These are phyloP conservation scores for Drosophila oshimai DNA, from an alignment of 1,140 invertebrate genomes.

Conservation along the genomic window DNA sequence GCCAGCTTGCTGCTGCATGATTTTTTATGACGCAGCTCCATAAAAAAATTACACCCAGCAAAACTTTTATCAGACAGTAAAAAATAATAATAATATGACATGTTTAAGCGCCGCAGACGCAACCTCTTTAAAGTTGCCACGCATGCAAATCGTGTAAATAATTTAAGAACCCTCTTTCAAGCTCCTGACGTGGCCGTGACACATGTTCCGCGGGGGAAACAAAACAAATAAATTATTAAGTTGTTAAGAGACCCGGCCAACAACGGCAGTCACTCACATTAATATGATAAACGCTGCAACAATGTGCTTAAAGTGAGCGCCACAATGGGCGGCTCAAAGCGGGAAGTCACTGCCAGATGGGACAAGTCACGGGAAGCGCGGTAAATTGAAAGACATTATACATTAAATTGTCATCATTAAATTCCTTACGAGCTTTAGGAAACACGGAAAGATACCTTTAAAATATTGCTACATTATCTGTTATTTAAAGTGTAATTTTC, in stretches of 20 bases:
- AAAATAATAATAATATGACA: slow-evolving; percentile 74
- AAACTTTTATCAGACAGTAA: slow-evolving; percentile 69
- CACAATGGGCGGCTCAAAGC: slow-evolving; percentile 3
- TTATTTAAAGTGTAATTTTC: neutral
- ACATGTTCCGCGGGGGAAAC: slow-evolving; percentile 51
- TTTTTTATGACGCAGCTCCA: slow-evolving; percentile 68
- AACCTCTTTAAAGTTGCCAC: slow-evolving; percentile 64
- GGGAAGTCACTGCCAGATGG: slow-evolving; percentile 16
- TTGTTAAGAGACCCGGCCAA: slow-evolving; percentile 60
- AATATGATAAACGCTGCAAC: slow-evolving; percentile 51
- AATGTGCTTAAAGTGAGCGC: slow-evolving; percentile 30
- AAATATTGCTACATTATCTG: neutral
- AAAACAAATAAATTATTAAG: slow-evolving; percentile 73
- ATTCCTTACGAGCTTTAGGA: neutral
- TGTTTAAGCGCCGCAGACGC: slow-evolving; percentile 64
- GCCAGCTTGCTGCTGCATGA: slow-evolving; percentile 15
- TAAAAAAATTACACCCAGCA: slow-evolving; percentile 51
- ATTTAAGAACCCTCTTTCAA: slow-evolving; percentile 48
- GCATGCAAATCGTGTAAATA: slow-evolving; percentile 77
- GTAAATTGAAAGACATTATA: neutral
- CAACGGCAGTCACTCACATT: slow-evolving; percentile 58
- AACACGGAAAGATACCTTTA: slow-evolving; percentile 6
- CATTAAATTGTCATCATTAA: slow-evolving; percentile 13
- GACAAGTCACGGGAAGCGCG: neutral
- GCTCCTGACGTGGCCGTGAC: slow-evolving; percentile 49